phyloP scores from a whole-genome alignment of 2,888 invertebrate genomes.

The Perithous albicinctus region DNA sequence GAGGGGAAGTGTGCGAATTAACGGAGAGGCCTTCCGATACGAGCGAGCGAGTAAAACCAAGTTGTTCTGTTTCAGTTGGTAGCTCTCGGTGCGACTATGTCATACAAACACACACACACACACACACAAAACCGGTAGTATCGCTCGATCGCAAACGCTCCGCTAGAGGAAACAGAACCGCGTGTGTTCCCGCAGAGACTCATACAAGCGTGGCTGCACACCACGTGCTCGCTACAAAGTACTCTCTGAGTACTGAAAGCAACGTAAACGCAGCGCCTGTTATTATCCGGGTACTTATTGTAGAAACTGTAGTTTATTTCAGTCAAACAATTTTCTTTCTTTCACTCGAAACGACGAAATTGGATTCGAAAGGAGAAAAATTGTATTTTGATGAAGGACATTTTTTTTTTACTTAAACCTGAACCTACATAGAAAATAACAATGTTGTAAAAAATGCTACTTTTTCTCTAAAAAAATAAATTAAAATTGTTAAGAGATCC shows the following conservation, averaged over 20 bases:
- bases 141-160: constrained; percentile 18
- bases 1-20: constrained; percentile 20
- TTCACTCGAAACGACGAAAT: neutral
- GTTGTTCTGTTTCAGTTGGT: constrained; percentile 22
- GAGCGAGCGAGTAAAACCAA: neutral
- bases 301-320: neutral
- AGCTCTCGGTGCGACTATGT: constrained; percentile 31
- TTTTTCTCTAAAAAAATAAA: no score
- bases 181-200: constrained; percentile 27
- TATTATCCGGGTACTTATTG: constrained; percentile 1
- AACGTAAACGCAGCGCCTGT: neutral
- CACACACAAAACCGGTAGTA: constrained; percentile 34
- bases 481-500: no score
- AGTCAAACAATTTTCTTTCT: neutral
- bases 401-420: no score
- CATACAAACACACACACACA: no score
- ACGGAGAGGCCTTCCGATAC: neutral
- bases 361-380: neutral
- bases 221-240: neutral
- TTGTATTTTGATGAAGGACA: neutral
- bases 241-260: neutral
- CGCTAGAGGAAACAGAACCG: constrained; percentile 30
- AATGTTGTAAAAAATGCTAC: no score
- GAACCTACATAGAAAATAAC: no score
- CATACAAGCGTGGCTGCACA: neutral